Evolutionary conservation across 2,113 vertebrate genomes (phyloP).

Genomic region (Syngnathoides biaculeatus): DNA sequence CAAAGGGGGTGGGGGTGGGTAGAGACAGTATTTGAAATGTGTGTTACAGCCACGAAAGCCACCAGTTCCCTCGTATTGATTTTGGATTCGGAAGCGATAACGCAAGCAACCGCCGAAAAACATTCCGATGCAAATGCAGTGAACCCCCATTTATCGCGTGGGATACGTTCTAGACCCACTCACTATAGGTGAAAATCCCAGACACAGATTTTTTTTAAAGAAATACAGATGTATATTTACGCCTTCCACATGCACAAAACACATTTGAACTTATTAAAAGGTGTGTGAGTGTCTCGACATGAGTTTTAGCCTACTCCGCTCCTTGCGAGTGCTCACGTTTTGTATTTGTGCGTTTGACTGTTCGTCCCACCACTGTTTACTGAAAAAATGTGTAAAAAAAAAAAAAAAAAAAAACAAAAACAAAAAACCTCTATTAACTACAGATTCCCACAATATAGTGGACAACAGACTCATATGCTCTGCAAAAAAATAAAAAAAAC

Average conservation of each 20-base stretch:
- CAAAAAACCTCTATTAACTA: no score
- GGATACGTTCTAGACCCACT: background rate
- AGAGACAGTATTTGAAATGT: slow-evolving; percentile 3
- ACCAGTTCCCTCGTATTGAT: slow-evolving; percentile 7
- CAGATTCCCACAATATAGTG: no score
- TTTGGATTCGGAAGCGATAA: slow-evolving; percentile 47
- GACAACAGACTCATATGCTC: no score
- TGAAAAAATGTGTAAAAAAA: background rate
- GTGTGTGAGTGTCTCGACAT: no score
- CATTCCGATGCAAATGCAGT: slow-evolving; percentile 2
- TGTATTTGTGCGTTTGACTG: no score
- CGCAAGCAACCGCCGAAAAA: slow-evolving; percentile 28
- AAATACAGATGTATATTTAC: background rate
- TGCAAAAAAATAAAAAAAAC: no score
- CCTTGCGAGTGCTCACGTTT: no score
- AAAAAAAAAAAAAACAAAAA: no score
- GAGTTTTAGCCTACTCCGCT: no score
- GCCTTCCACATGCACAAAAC: background rate
- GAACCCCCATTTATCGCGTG: background rate
- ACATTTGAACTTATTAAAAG: background rate
- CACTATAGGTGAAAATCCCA: background rate
- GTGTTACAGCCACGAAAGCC: background rate
- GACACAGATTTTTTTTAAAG: background rate
- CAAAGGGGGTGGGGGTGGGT: no score
- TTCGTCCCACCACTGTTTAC: background rate